phyloP scores from a whole-genome alignment of 2,113 vertebrate species.

The Gavia stellata region DNA sequence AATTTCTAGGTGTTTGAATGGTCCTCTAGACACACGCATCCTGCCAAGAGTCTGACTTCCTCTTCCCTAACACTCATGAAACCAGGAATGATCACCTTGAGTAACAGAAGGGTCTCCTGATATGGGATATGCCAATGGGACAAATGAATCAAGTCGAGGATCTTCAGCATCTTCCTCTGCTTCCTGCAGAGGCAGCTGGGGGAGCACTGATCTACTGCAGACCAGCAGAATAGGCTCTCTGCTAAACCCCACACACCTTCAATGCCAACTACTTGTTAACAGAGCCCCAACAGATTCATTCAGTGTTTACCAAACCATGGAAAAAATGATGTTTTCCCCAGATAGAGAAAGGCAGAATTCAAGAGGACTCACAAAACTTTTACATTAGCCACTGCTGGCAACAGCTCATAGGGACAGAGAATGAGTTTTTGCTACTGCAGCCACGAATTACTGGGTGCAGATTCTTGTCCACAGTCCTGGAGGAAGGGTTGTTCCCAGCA shows the following conservation, averaged over 20 bases:
- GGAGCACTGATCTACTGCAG: not conserved
- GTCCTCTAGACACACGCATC: not conserved
- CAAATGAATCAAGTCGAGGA: not conserved
- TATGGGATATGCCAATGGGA: not conserved
- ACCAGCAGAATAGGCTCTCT: not conserved
- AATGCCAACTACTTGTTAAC: not conserved
- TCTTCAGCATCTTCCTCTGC: not conserved
- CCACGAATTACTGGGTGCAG: not conserved
- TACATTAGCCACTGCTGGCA: not conserved
- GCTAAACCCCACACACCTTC: not conserved
- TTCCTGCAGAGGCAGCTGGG: not conserved
- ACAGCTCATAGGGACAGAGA: not conserved
- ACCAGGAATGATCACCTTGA: not conserved
- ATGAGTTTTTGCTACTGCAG: not conserved
- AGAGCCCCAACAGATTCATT: not conserved
- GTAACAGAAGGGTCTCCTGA: not conserved
- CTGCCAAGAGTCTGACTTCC: not conserved
- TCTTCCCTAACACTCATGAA: not conserved
- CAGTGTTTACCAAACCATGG: not conserved
- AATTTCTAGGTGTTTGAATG: not conserved
- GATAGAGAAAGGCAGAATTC: not conserved
- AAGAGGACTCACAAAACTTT: not conserved
- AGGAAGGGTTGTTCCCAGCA: not conserved
- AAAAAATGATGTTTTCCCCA: not conserved
- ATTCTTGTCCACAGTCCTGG: not conserved